A percentile compares a stretch with the other conserved stretches of the same genome.
Evolutionary conservation across 2,113 vertebrate genomes (phyloP).

Genomic region (Megalops atlanticus): DNA sequence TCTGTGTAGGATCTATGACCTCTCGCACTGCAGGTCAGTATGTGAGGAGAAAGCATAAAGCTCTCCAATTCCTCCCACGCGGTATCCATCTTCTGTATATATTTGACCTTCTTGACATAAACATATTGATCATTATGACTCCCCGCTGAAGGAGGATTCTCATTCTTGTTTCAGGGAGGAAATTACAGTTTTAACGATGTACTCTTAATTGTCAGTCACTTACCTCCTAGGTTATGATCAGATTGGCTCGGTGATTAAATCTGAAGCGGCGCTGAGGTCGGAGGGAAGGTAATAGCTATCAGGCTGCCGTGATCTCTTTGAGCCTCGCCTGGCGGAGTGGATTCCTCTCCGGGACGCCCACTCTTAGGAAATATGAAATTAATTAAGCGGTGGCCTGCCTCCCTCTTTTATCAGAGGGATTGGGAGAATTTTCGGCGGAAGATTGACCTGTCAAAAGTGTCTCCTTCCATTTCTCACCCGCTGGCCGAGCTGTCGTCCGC

Average conservation of each 20-base stretch:
- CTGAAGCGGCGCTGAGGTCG: neutral
- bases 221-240: neutral
- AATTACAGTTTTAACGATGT: neutral
- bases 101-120: neutral
- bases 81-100: neutral
- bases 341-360: neutral
- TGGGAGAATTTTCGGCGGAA: neutral
- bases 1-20: too few relatives aligned
- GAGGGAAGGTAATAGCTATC: neutral
- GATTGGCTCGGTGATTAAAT: neutral
- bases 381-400: neutral
- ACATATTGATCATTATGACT: neutral
- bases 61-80: neutral
- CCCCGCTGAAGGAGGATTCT: neutral
- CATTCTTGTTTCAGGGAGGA: neutral
- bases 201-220: slow-evolving; percentile 8
- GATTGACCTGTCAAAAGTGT: slow-evolving; percentile 13
- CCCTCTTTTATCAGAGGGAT: neutral
- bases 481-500: neutral
- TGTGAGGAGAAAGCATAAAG: neutral
- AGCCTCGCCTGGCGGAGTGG: neutral
- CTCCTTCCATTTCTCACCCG: slow-evolving; percentile 12
- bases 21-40: neutral
- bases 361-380: slow-evolving; percentile 6
- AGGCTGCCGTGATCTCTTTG: neutral